Evolutionary conservation across 2,888 invertebrate genomes (phyloP).

Genomic region (Dexiosoma caninum): DNA sequence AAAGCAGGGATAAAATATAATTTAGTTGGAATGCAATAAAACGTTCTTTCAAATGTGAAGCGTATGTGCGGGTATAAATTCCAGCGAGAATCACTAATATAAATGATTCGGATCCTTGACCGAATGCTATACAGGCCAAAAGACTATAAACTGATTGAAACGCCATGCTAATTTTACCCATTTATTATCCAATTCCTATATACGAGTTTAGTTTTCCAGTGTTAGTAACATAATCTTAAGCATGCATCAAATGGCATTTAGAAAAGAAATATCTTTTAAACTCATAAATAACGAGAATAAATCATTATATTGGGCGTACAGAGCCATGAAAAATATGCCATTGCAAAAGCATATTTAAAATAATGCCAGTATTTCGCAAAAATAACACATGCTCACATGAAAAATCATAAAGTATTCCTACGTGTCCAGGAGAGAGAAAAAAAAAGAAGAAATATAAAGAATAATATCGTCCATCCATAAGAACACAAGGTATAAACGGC

Average conservation of each 20-base stretch:
- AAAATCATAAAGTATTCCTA: conserved; percentile 36
- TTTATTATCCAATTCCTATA: not conserved
- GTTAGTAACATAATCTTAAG: conserved; percentile 30
- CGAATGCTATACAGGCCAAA: too few relatives aligned
- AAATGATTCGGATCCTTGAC: too few relatives aligned
- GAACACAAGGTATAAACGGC: not conserved
- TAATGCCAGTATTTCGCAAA: not conserved
- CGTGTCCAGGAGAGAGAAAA: conserved; percentile 40
- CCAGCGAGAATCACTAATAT: too few relatives aligned
- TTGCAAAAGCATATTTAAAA: conserved; percentile 33
- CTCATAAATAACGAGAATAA: conserved; percentile 55
- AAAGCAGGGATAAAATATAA: too few relatives aligned
- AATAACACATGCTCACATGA: conserved; percentile 5
- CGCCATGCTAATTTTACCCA: not conserved
- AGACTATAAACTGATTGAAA: too few relatives aligned
- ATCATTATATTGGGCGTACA: conserved; percentile 47
- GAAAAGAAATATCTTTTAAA: conserved; percentile 26
- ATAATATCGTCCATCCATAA: conserved; percentile 24
- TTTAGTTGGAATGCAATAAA: too few relatives aligned
- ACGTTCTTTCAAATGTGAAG: too few relatives aligned
- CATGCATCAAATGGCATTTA: conserved; percentile 29
- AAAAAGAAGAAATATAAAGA: too few relatives aligned
- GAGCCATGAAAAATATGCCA: conserved; percentile 35
- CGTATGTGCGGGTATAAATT: too few relatives aligned
- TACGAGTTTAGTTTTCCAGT: not conserved